A percentile compares a stretch with the other conserved stretches of the same genome.
These are phyloP conservation scores for Chrysopa pallens DNA, from an alignment of 1,140 invertebrate genomes.

Conservation along the genomic window DNA sequence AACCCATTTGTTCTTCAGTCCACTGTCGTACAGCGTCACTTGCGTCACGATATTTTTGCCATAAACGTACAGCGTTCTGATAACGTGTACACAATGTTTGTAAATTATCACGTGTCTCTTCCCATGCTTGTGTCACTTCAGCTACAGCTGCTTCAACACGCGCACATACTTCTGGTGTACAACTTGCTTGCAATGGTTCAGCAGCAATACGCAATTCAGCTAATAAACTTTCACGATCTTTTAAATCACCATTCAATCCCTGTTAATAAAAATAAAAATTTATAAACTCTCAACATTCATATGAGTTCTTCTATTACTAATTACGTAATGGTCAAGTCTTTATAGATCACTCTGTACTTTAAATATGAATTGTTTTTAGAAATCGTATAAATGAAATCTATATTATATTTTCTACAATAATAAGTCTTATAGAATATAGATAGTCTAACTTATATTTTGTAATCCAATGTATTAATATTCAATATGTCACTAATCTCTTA, in stretches of 20 bases:
- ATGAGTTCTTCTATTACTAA: too few relatives aligned
- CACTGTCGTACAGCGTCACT: constrained; percentile 51
- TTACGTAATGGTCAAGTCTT: too few relatives aligned
- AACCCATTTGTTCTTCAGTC: constrained; percentile 48
- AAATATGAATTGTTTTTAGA: too few relatives aligned
- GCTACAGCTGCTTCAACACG: constrained; percentile 49
- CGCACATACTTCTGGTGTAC: constrained; percentile 45
- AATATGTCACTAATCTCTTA: too few relatives aligned
- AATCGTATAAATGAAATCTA: too few relatives aligned
- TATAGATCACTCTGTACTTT: too few relatives aligned
- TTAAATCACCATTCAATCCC: constrained; percentile 42
- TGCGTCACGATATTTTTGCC: constrained; percentile 56
- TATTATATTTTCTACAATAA: too few relatives aligned
- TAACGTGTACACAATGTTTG: constrained; percentile 50
- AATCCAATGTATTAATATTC: too few relatives aligned
- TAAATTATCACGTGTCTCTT: constrained; percentile 51
- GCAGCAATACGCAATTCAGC: constrained; percentile 46
- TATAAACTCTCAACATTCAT: neutral
- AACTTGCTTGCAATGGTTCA: constrained; percentile 45
- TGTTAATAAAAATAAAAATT: constrained; percentile 16
- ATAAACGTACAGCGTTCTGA: constrained; percentile 54
- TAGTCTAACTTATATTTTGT: too few relatives aligned
- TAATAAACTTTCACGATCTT: constrained; percentile 45
- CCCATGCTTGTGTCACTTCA: constrained; percentile 55
- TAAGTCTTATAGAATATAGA: too few relatives aligned